Evolutionary conservation across 1,140 invertebrate genomes (phyloP), one percentile per base, ranked within the genome.

Genomic region (Calliopsis andreniformis): DNA sequence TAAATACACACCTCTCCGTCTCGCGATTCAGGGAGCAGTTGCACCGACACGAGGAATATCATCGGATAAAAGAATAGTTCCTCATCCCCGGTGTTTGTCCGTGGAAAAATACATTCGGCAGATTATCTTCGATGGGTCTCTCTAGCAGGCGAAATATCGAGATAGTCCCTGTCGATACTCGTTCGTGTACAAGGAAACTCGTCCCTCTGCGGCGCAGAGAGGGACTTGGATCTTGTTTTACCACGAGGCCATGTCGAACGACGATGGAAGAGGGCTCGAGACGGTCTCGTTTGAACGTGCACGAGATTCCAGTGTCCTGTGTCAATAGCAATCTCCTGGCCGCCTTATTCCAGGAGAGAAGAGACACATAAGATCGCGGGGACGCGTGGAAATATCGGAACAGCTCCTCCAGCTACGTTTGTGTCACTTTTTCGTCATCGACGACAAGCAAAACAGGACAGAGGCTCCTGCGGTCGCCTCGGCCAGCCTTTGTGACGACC

Each of bases 241-340:
- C 66, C 35, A 16, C 7, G 35, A 14, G 8, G n/a, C 58, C 32
- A n/a, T 59, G 35, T 39, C 25, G 49, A 23, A 4, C 8, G 23
- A n/a, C 18, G 39, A 62, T 23, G 3, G 7, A 23, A 28, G 18
- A 51, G 43, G 14, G 10, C 18, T 49, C 20, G 35, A 43, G 23
- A 43, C 8, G n/a, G 2, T 59, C 7, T 58, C 53, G 20, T 20
- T 4, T 20, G 58, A 56, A 64, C 30, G 59, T 59, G 23, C 49
- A 35, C 28, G 35, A 67, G 62, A 78, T 78, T 61, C 73, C 72
- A 45, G 35, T 59, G 63, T 59, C 32, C 58, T 80, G 53, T 80
- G 78, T 80, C 78, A 78, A 80, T 78, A 80, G 32, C 78, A 79
- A 79, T 79, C 58, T 79, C 61, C 56, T 28, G 55, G 39, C 18